phyloP scores from a whole-genome alignment of 2,888 invertebrate genomes.

The Rotaria sp. region DNA sequence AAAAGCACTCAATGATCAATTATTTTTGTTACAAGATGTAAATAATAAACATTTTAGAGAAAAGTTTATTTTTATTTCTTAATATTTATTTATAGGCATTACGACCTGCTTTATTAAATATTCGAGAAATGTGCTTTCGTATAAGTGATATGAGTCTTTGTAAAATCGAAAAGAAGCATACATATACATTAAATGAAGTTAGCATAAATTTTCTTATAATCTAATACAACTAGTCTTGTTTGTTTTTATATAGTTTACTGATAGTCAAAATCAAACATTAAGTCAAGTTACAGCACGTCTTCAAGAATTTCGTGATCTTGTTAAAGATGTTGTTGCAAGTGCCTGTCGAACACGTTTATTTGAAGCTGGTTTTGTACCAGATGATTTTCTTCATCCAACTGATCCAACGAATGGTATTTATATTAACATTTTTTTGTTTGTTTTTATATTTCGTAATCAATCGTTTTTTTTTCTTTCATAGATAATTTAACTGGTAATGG shows the following conservation, averaged over 20 bases:
- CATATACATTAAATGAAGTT: slow-evolving; percentile 50
- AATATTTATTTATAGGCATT: slow-evolving; percentile 56
- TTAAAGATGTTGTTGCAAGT: slow-evolving; percentile 62
- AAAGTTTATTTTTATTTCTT: slow-evolving; percentile 34
- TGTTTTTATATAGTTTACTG: background rate
- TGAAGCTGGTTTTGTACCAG: slow-evolving; percentile 70
- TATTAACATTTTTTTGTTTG: background rate
- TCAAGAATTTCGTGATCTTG: slow-evolving; percentile 56
- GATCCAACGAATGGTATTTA: background rate
- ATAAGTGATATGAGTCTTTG: slow-evolving; percentile 57
- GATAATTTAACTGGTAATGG: background rate
- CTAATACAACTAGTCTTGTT: background rate
- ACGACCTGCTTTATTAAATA: slow-evolving; percentile 66
- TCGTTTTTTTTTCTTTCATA: background rate
- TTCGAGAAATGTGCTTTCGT: slow-evolving; percentile 60
- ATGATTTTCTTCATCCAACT: slow-evolving; percentile 60
- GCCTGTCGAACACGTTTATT: slow-evolving; percentile 71
- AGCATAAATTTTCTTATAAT: slow-evolving; percentile 42
- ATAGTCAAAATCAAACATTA: slow-evolving; percentile 37
- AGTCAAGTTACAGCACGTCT: slow-evolving; percentile 53
- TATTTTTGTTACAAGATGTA: slow-evolving; percentile 68
- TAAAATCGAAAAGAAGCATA: slow-evolving; percentile 54
- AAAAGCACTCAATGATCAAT: slow-evolving; percentile 63
- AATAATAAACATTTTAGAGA: slow-evolving; percentile 40
- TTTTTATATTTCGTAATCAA: background rate